Evolutionary conservation across 2,888 invertebrate species (phyloP).

Genomic region (Calameuta pallipes): DNA sequence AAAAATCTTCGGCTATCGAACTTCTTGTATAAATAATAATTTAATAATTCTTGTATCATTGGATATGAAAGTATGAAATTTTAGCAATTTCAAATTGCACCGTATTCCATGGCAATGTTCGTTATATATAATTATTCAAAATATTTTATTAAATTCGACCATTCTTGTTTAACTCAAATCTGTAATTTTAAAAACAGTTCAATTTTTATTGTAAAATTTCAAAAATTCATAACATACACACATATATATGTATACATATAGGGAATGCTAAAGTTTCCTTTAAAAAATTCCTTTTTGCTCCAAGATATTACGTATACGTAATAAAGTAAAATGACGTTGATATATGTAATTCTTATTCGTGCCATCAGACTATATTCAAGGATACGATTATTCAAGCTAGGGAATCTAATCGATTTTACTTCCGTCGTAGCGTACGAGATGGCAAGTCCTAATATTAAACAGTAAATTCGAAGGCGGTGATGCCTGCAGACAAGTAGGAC

Average conservation of each 20-base stretch:
- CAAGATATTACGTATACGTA: neutral
- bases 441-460: neutral
- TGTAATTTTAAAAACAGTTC: too few species aligned
- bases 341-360: neutral
- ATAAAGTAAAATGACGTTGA: neutral
- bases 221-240: too few species aligned
- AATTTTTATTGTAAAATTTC: too few species aligned
- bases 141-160: too few species aligned
- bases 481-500: neutral
- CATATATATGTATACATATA: too few species aligned
- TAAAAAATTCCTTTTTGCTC: neutral
- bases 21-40: neutral
- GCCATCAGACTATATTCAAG: neutral
- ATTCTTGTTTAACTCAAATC: too few species aligned
- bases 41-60: neutral
- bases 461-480: neutral
- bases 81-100: too few species aligned
- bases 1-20: neutral
- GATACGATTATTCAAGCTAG: neutral
- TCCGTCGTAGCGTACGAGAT: neutral
- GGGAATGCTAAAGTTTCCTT: neutral
- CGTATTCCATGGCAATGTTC: too few species aligned
- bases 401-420: neutral
- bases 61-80: neutral
- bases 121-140: too few species aligned